These are phyloP conservation scores for Phalacrocorax aristotelis DNA, from an alignment of 2,113 vertebrate species.

Conservation along the genomic window DNA sequence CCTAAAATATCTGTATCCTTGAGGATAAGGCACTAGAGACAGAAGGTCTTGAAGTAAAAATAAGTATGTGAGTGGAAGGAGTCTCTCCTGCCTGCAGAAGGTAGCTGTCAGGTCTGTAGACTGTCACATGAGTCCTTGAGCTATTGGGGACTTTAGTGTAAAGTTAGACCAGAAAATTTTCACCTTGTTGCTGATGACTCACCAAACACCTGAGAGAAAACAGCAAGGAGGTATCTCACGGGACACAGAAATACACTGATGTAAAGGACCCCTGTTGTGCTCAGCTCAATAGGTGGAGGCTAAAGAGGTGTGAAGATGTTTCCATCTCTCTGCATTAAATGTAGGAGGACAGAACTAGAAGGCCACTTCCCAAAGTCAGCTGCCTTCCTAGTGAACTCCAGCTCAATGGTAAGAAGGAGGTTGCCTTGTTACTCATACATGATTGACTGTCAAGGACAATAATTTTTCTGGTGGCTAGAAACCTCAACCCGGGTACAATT, in stretches of 20 bases:
- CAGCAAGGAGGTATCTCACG: not conserved
- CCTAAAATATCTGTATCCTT: not conserved
- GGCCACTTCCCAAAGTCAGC: not conserved
- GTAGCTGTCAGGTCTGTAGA: not conserved
- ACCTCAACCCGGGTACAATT: rapidly evolving
- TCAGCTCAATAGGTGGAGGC: not conserved
- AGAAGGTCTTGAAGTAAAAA: not conserved
- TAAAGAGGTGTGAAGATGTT: not conserved
- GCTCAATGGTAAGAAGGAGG: not conserved
- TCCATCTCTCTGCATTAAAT: not conserved
- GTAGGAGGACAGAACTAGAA: not conserved
- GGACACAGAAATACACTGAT: not conserved
- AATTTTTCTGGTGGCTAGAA: not conserved
- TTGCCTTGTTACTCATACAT: not conserved
- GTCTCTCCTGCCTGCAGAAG: not conserved
- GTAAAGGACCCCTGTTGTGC: not conserved
- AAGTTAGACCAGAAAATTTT: not conserved
- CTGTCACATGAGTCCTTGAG: not conserved
- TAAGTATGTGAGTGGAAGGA: not conserved
- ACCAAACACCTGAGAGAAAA: not conserved
- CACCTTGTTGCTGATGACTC: not conserved
- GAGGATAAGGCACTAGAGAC: not conserved
- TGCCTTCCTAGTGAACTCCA: not conserved
- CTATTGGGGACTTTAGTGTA: not conserved
- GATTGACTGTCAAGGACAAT: not conserved